Conservation (phyloP, 2,113 vertebrate genomes). For the Brachypodius melanocephalos region DNA sequence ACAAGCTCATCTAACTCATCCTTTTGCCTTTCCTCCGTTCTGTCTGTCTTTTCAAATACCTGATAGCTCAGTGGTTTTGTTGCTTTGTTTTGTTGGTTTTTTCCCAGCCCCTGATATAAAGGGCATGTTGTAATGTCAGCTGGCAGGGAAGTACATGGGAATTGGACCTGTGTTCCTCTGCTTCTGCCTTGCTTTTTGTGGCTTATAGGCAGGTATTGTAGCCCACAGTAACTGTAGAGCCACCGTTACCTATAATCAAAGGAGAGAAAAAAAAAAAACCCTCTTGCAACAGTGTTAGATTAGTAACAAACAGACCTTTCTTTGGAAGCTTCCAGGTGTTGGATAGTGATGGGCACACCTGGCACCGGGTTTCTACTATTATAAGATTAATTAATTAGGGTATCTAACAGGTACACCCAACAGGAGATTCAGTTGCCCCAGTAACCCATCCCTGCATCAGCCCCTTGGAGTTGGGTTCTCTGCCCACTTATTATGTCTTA, state of each 20-base stretch:
- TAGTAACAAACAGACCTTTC: background rate
- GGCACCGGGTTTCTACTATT: background rate
- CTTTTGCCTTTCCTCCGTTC: background rate
- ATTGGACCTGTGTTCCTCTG: background rate
- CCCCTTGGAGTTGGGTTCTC: background rate
- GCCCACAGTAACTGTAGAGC: background rate
- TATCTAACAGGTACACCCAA: background rate
- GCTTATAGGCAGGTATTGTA: background rate
- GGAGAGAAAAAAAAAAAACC: background rate
- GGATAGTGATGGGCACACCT: background rate
- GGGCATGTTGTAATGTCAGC: background rate
- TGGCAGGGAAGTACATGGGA: background rate
- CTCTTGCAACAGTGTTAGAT: background rate
- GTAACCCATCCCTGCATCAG: background rate
- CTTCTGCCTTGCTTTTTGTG: background rate
- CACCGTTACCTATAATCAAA: background rate
- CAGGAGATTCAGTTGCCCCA: background rate
- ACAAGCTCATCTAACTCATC: background rate
- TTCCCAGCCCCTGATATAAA: background rate
- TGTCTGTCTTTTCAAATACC: background rate
- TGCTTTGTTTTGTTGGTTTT: background rate
- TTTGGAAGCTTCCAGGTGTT: background rate
- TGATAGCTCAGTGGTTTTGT: background rate
- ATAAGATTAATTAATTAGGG: background rate
- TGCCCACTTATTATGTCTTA: background rate